Conservation (phyloP, 2,113 vertebrate species). For the Lamprotornis superbus region DNA sequence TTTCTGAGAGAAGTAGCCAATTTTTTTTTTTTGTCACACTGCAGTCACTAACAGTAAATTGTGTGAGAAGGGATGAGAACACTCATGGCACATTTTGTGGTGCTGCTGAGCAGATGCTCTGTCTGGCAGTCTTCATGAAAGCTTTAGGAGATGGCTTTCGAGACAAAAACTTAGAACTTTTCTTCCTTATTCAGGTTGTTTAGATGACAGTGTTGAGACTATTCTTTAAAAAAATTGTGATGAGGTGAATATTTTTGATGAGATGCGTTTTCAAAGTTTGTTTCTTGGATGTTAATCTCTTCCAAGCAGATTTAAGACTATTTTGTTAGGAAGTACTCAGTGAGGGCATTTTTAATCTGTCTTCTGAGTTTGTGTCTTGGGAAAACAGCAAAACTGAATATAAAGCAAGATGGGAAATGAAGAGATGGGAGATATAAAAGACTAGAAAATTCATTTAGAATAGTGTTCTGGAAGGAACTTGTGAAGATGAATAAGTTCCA, state of each 20-base stretch:
- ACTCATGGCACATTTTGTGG: neutral
- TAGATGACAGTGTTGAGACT: neutral
- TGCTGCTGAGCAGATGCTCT: neutral
- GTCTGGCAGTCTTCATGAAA: neutral
- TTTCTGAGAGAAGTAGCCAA: neutral
- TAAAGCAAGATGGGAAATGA: neutral
- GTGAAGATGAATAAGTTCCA: rapidly evolving
- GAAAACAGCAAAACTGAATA: neutral
- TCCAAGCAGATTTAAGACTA: neutral
- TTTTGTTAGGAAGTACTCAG: neutral
- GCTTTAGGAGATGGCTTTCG: neutral
- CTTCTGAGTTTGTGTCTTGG: neutral
- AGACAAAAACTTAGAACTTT: neutral
- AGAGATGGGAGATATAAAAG: neutral
- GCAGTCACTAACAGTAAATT: neutral
- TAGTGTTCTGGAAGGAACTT: neutral
- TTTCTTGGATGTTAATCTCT: neutral
- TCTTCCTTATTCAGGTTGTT: neutral
- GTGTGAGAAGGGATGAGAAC: neutral
- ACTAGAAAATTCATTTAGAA: neutral
- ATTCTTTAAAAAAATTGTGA: neutral
- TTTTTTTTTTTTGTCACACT: neutral
- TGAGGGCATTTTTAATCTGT: neutral
- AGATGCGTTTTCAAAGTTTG: neutral
- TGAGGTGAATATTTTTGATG: neutral